Evolutionary conservation across 2,113 vertebrate genomes (phyloP).

Genomic region (Triplophysa rosa): DNA sequence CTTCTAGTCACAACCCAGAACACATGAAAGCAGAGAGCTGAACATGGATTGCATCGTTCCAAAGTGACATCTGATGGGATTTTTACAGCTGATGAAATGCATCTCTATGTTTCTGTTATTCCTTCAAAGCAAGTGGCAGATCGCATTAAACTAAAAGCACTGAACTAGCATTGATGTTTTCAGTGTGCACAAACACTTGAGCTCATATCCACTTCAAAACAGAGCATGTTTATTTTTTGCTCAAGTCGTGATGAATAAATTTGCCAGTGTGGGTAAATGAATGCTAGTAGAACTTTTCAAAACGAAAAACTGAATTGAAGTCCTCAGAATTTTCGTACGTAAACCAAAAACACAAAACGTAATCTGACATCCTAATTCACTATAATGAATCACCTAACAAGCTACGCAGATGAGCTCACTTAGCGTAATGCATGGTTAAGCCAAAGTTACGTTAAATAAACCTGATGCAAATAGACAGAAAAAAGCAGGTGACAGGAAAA

Average conservation of each 20-base stretch:
- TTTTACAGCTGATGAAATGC: constrained; percentile 20
- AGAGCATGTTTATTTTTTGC: not conserved
- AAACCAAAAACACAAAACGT: constrained; percentile 11
- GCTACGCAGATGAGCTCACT: constrained; percentile 13
- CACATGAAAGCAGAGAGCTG: constrained; percentile 20
- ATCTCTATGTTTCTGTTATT: constrained; percentile 24
- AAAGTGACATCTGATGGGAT: not conserved
- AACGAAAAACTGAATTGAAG: not conserved
- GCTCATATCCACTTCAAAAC: constrained; percentile 28
- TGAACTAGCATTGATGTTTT: constrained; percentile 14
- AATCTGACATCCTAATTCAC: constrained; percentile 20
- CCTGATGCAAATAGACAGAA: constrained; percentile 11
- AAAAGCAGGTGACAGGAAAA: constrained; percentile 10
- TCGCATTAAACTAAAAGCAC: constrained; percentile 36
- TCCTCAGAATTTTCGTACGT: not conserved
- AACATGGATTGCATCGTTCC: constrained; percentile 13
- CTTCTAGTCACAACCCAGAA: constrained; percentile 66
- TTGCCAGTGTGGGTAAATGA: not conserved
- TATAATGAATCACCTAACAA: constrained; percentile 11
- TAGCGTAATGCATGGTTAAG: constrained; percentile 10
- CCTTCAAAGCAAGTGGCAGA: constrained; percentile 40
- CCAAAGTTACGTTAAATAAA: constrained; percentile 20
- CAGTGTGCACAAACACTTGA: constrained; percentile 18
- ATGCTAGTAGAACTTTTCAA: not conserved
- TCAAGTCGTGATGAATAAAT: not conserved